Evolutionary conservation across 2,888 invertebrate species (phyloP), one percentile per base, ranked within the genome.

Genomic region (Alsophila aescularia): DNA sequence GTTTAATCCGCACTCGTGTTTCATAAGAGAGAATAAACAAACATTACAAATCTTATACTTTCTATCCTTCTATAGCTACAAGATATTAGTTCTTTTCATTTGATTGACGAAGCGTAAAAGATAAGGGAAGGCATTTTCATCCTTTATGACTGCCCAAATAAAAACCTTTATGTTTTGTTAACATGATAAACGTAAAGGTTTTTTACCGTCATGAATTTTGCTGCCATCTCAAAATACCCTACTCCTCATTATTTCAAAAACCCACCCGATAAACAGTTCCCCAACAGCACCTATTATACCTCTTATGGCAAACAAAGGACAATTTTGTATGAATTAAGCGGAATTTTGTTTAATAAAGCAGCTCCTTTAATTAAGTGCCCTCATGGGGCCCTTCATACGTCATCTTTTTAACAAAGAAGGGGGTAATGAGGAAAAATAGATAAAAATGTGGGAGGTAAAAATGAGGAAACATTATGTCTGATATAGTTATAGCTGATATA

Each of bases 311-410:
- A 50, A 56, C 44, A 56, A 56, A 45, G 24, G 50, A 51, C 55
- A 56, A 51, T 56, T 56, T 56, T 45, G 44, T 40, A 45, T 41
- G 55, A 50, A 50, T 55, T 40, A 50, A 35, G 40, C 44, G 29
- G 44, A 45, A 56, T 56, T 51, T 51, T 42, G 36, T 32, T 40
- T 13, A 55, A 50, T 50, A 51, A 56, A 45, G 41, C 36, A 24
- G 36, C 16, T 16, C 16, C 31, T 18, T 55, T 55, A 55, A 55
- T 56, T 56, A 56, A 51, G 40, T 45, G 40, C 50, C 50, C 45
- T 50, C 55, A 45, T 50, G 45, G 41, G 50, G 27, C 40, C 42
- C 40, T 36, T 45, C 41, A 45, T 51, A 56, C 41, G 36, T 56
- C 50, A 50, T 42, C 36, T 50, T 41, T 44, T 35, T 35, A 41